Conservation (phyloP, 2,888 invertebrate genomes). For the Thelaira solivaga region DNA sequence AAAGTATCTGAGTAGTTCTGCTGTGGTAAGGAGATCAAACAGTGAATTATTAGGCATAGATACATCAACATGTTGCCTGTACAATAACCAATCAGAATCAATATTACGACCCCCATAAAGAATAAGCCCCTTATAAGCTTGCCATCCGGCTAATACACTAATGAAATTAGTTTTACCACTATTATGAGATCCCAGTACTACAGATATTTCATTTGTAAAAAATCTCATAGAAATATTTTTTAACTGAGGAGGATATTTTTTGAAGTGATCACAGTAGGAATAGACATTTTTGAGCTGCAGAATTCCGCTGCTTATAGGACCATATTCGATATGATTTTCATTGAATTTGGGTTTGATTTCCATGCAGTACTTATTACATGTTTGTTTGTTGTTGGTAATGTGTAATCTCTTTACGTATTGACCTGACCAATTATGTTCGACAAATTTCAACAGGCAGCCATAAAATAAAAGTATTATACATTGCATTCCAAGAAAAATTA, state of each 20-base stretch:
- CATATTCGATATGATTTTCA: conserved; percentile 63
- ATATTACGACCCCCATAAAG: conserved; percentile 78
- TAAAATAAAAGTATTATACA: conserved; percentile 38
- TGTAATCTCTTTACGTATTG: conserved; percentile 60
- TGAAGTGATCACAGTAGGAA: conserved; percentile 26
- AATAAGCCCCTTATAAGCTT: conserved; percentile 80
- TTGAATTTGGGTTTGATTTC: background rate
- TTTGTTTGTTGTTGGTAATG: background rate
- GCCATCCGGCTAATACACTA: conserved; percentile 89
- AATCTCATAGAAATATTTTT: conserved; percentile 69
- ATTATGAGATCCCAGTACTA: conserved; percentile 85
- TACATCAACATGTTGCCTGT: conserved; percentile 83
- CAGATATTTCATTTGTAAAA: conserved; percentile 75
- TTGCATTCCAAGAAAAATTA: background rate
- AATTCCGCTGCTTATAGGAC: conserved; percentile 65
- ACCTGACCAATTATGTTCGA: conserved; percentile 61
- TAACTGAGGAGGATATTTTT: conserved; percentile 51
- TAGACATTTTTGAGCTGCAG: conserved; percentile 65
- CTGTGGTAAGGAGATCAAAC: conserved; percentile 86
- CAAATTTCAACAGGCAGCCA: conserved; percentile 59
- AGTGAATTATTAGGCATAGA: conserved; percentile 90
- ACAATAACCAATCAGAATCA: conserved; percentile 78
- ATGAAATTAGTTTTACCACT: conserved; percentile 95
- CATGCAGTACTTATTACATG: background rate
- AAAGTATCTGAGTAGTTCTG: conserved; percentile 88